Evolutionary conservation across 2,113 vertebrate species (phyloP), one percentile per base, ranked within the genome.

Genomic region (Holacanthus passer): DNA sequence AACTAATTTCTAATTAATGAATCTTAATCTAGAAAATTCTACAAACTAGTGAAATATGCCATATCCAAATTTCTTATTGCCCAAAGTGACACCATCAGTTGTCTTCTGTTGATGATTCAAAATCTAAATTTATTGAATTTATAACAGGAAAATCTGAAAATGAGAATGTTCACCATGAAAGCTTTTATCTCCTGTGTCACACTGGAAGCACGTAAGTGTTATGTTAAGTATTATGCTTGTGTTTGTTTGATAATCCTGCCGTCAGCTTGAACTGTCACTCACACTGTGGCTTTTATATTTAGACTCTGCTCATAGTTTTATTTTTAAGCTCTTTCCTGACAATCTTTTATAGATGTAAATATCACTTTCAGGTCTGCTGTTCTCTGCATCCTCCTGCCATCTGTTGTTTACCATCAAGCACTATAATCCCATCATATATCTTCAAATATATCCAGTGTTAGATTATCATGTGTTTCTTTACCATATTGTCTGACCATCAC

Each of bases 351-450:
- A 59, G 27, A 22, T 60, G 50, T 59, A 60, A 53, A 72, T 77
- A 79, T 79, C 12, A 45, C 39, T 53, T 53, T 66, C 52, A 71
- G n/a, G n/a, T 14, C 35, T 60, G 53, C 7, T 45, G 35, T 63
- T 72, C 17, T 47, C 47, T 13, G 11, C 70, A 24, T 75, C 45
- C n/a, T 17, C 6, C 20, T n/a, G 29, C 85, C 86, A 89, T 84
- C 88, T 87, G 83, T 27, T 84, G 45, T 84, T 85, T 81, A 56
- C 65, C 75, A 29, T 70, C 47, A 45, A 35, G 29, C 75, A 39
- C 41, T 14, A 55, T 78, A 80, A 81, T 82, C 72, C 60, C 24
- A 63, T 79, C 62, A 78, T 10, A 76, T 31, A 69, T 55, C 59
- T 59, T n/a, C 12, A 75, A 59, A 43, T 16, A 53, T 14, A 39